Conservation (phyloP, 2,113 vertebrate species). For the Platysteira castanea region DNA sequence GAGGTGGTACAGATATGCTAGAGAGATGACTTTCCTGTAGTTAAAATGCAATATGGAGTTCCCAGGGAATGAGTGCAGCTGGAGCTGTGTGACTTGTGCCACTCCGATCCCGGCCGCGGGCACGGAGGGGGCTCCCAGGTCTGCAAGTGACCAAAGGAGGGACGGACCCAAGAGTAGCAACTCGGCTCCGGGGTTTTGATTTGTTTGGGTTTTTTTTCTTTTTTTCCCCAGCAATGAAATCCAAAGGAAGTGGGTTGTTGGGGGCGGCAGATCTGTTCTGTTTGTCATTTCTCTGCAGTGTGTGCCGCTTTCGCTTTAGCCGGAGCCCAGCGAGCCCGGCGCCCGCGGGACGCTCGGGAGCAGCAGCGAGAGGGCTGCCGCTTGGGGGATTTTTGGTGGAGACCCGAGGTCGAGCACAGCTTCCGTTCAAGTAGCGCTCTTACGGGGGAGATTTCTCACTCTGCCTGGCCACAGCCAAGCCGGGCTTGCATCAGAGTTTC, state of each 20-base stretch:
- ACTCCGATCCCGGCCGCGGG: neutral
- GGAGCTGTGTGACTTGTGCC: neutral
- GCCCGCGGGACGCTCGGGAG: neutral
- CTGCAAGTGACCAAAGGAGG: neutral
- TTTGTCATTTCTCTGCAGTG: neutral
- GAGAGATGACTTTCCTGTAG: neutral
- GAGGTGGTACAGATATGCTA: neutral
- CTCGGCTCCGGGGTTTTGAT: neutral
- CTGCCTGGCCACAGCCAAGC: neutral
- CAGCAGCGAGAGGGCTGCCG: neutral
- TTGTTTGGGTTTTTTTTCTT: neutral
- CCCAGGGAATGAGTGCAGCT: neutral
- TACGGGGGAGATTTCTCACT: neutral
- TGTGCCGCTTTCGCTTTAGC: constrained; percentile 29
- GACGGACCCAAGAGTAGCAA: neutral
- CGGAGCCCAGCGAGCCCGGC: neutral
- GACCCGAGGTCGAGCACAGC: neutral
- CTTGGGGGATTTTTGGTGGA: neutral
- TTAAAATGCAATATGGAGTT: neutral
- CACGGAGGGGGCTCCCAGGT: neutral
- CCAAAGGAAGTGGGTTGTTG: neutral
- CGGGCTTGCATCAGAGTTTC: neutral
- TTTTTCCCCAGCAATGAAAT: neutral
- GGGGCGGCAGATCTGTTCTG: neutral
- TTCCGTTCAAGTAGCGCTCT: constrained; percentile 25